These are phyloP conservation scores for Sebastiscus tertius DNA, from an alignment of 2,797 vertebrate genomes.

Conservation along the genomic window DNA sequence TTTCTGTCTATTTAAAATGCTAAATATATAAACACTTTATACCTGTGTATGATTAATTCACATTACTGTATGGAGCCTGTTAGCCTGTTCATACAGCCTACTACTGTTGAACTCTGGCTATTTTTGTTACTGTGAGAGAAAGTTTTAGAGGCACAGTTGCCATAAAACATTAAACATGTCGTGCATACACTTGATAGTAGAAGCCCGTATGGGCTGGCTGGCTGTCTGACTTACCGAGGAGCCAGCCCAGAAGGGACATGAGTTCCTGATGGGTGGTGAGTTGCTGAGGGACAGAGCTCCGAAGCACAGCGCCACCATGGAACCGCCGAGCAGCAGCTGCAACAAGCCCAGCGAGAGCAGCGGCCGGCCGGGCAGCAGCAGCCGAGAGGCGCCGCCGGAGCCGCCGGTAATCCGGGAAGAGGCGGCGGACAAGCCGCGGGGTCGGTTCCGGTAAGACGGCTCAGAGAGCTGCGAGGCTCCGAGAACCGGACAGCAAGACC, in stretches of 20 bases:
- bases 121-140: neutral
- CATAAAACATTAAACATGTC: neutral
- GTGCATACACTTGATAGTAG: neutral
- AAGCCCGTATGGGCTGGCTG: neutral
- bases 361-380: conserved; percentile 80
- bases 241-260: conserved; percentile 89
- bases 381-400: conserved; percentile 33
- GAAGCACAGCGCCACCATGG: conserved; percentile 87
- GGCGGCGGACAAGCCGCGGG: conserved; percentile 44
- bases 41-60: too few species aligned
- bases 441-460: conserved; percentile 65
- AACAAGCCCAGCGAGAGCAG: conserved; percentile 86
- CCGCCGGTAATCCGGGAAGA: conserved; percentile 27
- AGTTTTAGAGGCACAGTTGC: neutral
- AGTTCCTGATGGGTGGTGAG: conserved; percentile 84
- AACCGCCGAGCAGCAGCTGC: conserved; percentile 88
- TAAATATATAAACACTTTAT: too few species aligned
- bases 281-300: conserved; percentile 87
- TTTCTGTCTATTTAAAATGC: too few species aligned
- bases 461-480: conserved; percentile 69
- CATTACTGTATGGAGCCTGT: too few species aligned
- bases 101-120: too few species aligned
- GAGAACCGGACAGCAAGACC: conserved; percentile 83
- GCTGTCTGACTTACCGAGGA: conserved; percentile 84
- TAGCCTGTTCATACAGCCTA: too few species aligned